Evolutionary conservation across 2,888 invertebrate species (phyloP).

Genomic region (Oxycera nigricornis): DNA sequence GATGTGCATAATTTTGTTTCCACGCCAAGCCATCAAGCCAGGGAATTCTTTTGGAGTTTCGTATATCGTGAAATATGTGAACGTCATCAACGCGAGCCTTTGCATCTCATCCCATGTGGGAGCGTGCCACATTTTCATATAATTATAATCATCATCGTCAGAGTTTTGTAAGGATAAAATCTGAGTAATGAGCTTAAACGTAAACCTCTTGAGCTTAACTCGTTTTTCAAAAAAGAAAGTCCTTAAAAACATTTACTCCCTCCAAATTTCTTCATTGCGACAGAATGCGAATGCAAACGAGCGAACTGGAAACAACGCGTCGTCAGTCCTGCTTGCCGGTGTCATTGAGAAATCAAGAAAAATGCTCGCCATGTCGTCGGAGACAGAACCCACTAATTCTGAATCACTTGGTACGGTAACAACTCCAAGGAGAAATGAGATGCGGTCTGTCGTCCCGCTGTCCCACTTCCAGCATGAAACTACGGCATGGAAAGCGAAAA

Average conservation of each 20-base stretch:
- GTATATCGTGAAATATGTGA: too few species aligned
- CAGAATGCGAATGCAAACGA: conserved; percentile 32
- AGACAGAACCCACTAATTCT: conserved; percentile 32
- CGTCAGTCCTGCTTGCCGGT: not conserved
- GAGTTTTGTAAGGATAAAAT: conserved; percentile 32
- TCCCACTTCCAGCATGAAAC: conserved; percentile 17
- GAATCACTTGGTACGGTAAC: conserved; percentile 15
- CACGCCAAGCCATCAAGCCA: too few species aligned
- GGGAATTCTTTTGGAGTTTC: too few species aligned
- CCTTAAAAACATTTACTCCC: conserved; percentile 23
- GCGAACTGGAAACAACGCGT: conserved; percentile 32
- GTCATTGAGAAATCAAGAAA: conserved; percentile 17
- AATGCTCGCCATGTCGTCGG: conserved; percentile 36
- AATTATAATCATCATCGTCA: conserved; percentile 27
- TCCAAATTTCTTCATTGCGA: conserved; percentile 13
- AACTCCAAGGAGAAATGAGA: conserved; percentile 30
- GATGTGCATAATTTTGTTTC: too few species aligned
- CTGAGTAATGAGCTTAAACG: conserved; percentile 39
- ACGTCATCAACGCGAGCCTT: too few species aligned
- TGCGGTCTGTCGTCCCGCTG: conserved; percentile 32
- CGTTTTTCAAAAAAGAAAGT: conserved; percentile 21
- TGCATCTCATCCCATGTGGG: too few species aligned
- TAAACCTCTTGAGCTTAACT: conserved; percentile 32
- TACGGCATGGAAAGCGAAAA: not conserved
- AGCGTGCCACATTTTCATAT: too few species aligned